Percentiles rank a stretch among this genome's conserved stretches.
phyloP scores from a whole-genome alignment of 1,140 invertebrate species.

The Eriocheir sinensis region DNA sequence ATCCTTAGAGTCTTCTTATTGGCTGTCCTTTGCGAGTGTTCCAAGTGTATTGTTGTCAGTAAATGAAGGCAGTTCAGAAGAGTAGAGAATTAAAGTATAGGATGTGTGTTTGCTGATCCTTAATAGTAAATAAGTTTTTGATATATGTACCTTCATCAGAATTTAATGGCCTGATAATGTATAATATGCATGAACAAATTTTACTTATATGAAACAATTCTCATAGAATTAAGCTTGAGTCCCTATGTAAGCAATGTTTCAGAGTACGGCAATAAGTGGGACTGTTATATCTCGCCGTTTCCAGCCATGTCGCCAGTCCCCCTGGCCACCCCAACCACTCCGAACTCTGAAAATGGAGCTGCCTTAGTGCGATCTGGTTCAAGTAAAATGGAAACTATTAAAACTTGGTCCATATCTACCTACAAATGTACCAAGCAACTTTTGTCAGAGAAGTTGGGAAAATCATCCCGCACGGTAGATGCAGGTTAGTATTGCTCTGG shows the following conservation, averaged over 20 bases:
- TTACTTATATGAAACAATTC: background rate
- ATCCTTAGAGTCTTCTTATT: too few species aligned
- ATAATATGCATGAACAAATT: background rate
- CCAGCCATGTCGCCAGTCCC: constrained; percentile 74
- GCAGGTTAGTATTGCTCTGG: constrained; percentile 88
- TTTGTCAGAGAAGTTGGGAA: constrained; percentile 96
- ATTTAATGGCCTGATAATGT: too few species aligned
- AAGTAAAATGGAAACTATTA: constrained; percentile 81
- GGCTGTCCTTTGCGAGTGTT: too few species aligned
- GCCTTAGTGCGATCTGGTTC: constrained; percentile 54
- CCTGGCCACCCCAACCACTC: constrained; percentile 59
- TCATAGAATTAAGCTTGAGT: constrained; percentile 58
- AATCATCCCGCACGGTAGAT: constrained; percentile 95
- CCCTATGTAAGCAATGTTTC: constrained; percentile 72
- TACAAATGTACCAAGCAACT: constrained; percentile 98
- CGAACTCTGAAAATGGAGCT: constrained; percentile 65
- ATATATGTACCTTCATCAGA: too few species aligned
- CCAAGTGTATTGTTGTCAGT: too few species aligned
- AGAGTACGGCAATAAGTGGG: constrained; percentile 74
- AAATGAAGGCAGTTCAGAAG: too few species aligned
- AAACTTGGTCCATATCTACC: constrained; percentile 98
- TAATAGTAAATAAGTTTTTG: too few species aligned
- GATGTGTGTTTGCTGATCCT: background rate
- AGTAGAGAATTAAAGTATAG: too few species aligned
- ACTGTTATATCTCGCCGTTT: constrained; percentile 75